Evolutionary conservation across 2,113 vertebrate genomes (phyloP), one percentile per base, ranked within the genome.

Genomic region (Leptodactylus fuscus): DNA sequence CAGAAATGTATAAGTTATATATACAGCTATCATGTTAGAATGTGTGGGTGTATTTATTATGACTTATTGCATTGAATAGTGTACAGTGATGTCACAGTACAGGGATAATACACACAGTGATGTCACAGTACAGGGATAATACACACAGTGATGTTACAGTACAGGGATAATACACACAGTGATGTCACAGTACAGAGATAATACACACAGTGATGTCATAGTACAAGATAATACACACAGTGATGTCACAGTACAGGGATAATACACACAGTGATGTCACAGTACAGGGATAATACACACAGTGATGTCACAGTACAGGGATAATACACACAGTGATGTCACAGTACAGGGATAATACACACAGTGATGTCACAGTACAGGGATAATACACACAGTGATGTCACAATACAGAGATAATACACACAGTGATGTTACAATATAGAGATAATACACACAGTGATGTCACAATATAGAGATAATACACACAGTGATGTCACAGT

Each of bases 311-410:
- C n/a, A 60, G n/a, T 27, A 60, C 10, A 60, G 58, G 12, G 58
- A 27, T 60, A 60, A 60, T 27, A 3, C 24, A 27, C n/a, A 60
- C 58, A 60, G 10, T 60, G 58, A 27, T 48, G 46, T 48, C 46
- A 48, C 46, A 48, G 46, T 48, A 48, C 46, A 48, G 46, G 46
- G 46, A 48, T 48, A 48, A 58, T n/a, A 3, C 7, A 11, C 53
- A 58, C n/a, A 58, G 53, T 58, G 53, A 58, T 58, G 53, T 58
- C 38, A 71, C 36, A 71, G 34, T 41, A 71, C 69, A 51, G 46
- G 13, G 46, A 48, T 48, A 48, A 48, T 5, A 6, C 12, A 3
- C 46, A 48, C 4, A 48, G 46, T 48, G 46, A 48, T 48, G 46
- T 48, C 46, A 48, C 46, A 41, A 7, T 48, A 48, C 46, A 48